phyloP scores from a whole-genome alignment of 2,113 vertebrate genomes.

The Gymnogyps californianus region DNA sequence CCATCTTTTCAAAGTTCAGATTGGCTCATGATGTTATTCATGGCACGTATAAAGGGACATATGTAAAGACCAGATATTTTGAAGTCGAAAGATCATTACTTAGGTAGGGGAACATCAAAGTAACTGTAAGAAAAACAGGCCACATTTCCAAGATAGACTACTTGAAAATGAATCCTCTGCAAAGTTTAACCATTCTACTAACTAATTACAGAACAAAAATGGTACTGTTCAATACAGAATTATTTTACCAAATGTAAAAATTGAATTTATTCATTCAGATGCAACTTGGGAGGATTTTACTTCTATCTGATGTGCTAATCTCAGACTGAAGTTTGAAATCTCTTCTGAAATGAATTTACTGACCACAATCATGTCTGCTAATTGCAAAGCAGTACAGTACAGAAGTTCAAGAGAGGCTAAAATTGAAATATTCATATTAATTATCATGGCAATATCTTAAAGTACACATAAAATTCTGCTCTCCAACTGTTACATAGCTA shows the following conservation, averaged over 20 bases:
- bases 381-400: neutral
- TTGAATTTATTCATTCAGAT: neutral
- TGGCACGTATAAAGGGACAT: neutral
- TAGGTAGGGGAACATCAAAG: neutral
- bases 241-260: neutral
- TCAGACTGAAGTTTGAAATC: neutral
- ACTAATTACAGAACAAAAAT: neutral
- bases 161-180: neutral
- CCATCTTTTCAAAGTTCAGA: neutral
- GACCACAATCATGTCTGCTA: neutral
- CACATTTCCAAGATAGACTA: neutral
- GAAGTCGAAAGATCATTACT: neutral
- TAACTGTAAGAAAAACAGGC: neutral
- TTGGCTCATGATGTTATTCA: neutral
- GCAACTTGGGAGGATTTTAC: neutral
- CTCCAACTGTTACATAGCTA: neutral
- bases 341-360: neutral
- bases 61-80: neutral
- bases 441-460: neutral
- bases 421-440: neutral
- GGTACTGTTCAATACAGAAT: neutral
- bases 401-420: neutral
- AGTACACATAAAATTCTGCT: neutral
- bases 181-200: neutral
- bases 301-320: neutral